These are phyloP conservation scores for Valencia hispanica DNA, from an alignment of 2,797 vertebrate species.

Conservation along the genomic window DNA sequence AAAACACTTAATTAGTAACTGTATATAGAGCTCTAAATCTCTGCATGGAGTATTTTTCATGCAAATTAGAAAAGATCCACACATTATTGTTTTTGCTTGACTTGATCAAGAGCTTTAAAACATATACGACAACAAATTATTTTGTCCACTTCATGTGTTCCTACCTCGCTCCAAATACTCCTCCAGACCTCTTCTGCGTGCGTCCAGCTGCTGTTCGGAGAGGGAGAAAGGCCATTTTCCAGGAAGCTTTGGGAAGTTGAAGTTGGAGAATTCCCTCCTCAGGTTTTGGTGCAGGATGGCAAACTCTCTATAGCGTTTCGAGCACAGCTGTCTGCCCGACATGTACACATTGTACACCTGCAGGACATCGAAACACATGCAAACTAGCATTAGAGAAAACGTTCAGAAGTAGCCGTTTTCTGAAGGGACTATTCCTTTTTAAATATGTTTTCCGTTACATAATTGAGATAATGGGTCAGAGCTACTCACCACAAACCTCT, in stretches of 20 bases:
- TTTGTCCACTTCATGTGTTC: slow-evolving; percentile 7
- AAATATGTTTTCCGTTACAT: not conserved
- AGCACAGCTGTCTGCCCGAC: slow-evolving; percentile 94
- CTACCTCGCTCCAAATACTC: slow-evolving; percentile 87
- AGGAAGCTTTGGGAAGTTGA: slow-evolving; percentile 93
- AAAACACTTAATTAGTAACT: slow-evolving; percentile 13
- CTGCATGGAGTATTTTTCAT: not conserved
- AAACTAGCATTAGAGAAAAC: not conserved
- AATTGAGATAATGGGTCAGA: not conserved
- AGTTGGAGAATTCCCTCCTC: slow-evolving; percentile 93
- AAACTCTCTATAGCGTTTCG: slow-evolving; percentile 95
- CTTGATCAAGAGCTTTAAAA: not conserved
- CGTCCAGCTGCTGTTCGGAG: slow-evolving; percentile 95
- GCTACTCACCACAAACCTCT: slow-evolving; percentile 95
- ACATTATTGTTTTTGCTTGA: not conserved
- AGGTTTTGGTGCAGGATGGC: slow-evolving; percentile 95
- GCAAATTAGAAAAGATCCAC: not conserved
- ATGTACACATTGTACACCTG: slow-evolving; percentile 97
- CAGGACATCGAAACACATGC: not conserved
- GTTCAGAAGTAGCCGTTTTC: not conserved
- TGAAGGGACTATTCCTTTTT: not conserved
- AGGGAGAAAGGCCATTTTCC: slow-evolving; percentile 98
- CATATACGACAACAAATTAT: not conserved
- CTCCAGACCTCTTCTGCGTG: slow-evolving; percentile 91
- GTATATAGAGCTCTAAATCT: not conserved